Evolutionary conservation across 2,113 vertebrate genomes (phyloP), one percentile per base, ranked within the genome.

Genomic region (Lonchura striata): DNA sequence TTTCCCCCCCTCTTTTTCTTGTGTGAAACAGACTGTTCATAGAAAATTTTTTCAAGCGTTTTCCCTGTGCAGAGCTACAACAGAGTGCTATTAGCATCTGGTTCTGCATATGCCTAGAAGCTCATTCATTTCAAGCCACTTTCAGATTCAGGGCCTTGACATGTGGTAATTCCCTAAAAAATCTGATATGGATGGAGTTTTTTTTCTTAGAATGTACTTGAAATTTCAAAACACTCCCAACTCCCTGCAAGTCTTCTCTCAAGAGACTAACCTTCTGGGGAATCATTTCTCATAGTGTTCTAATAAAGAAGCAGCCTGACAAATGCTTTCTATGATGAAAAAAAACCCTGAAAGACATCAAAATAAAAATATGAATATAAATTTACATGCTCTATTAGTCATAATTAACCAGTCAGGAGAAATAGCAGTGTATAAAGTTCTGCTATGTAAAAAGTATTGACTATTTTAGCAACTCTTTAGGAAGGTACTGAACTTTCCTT

Each of bases 391-490:
- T 91, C 42, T 95, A 94, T 95, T 80, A 82, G 77, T 72, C 52
- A 90, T 92, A 96, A 95, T 92, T 97, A 96, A 94, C 91, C 74
- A 90, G 71, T 88, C 82, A 96, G 87, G 94, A 96, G 93, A 97
- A 98, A 97, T 92, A 76, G 96, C 95, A 97, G 37, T 50, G 52
- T 93, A 86, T 91, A 94, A 78, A 92, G 86, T 96, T 94, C 94
- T 90, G 86, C 94, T 86, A 31, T 71, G 87, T 72, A 80, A 96
- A 96, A 96, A 95, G 63, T 78, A 82, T 93, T 98, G 92, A 98
- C 98, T 97, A 98, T 98, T 98, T 97, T 76, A 98, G 95, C 96
- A 93, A 96, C 93, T 96, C 82, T 98, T 96, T 96, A 96, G 91
- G 81, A 97, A 96, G 86, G 39, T 97, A 95, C 80, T 97, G 94